Conservation (phyloP, 2,888 invertebrate genomes). For the Tanaodytes sp. region DNA sequence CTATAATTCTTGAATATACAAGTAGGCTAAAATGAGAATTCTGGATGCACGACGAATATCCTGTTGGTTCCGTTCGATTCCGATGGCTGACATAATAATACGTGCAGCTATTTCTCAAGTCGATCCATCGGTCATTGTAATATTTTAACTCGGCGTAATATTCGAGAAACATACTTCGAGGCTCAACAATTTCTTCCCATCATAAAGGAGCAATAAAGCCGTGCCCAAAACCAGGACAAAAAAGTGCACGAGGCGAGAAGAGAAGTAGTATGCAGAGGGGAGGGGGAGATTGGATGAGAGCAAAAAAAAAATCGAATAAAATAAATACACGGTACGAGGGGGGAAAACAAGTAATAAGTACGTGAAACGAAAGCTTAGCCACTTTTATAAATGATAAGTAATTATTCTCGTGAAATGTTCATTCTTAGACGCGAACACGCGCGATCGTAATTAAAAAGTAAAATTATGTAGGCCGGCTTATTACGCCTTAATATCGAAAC, state of each 20-base stretch:
- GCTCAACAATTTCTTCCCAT: no score
- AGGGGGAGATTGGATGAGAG: no score
- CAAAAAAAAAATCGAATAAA: no score
- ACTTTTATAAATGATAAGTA: constrained; percentile 4
- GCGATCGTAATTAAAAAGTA: constrained; percentile 38
- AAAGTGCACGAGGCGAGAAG: no score
- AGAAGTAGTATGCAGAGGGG: no score
- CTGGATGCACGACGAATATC: constrained; percentile 67
- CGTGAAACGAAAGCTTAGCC: not conserved
- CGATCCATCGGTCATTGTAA: constrained; percentile 29
- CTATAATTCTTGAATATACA: constrained; percentile 25
- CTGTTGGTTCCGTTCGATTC: constrained; percentile 65
- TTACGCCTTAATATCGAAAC: constrained; percentile 29
- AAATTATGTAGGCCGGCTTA: constrained; percentile 45
- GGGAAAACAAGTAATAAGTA: no score
- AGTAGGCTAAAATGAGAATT: constrained; percentile 61
- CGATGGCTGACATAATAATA: constrained; percentile 67
- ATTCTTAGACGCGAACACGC: not conserved
- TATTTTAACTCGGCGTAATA: constrained; percentile 21
- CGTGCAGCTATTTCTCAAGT: constrained; percentile 59
- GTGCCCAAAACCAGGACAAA: no score
- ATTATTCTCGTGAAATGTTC: not conserved
- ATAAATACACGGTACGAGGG: no score
- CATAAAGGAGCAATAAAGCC: no score
- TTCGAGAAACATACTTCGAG: constrained; percentile 3